Base-by-base conservation (phyloP, 2,888 invertebrate species). In the Phoenoteleia sp. region DNA sequence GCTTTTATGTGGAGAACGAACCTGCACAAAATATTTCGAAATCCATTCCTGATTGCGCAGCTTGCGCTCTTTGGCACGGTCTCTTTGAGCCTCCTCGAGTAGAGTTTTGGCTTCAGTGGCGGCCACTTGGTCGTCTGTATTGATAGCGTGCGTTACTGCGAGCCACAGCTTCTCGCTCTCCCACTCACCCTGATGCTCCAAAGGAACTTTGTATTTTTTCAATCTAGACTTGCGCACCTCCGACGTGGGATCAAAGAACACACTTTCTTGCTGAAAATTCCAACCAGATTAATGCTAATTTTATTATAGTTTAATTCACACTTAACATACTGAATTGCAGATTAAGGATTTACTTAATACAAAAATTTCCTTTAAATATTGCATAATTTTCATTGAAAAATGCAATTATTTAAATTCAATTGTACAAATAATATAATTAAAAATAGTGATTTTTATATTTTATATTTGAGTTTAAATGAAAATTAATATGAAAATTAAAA, bases 41-140 rank as follows among this genome's bases (percentile, higher is more conserved):
- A 95, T 88, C 97, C 98, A 98, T 5, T 96, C 95, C 2, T 95
- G 94, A 66, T 96, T 95, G 86, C 95, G 95, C 0, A 94, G 94
- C 88, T 96, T 95, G 3, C 97, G 94, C 81, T 96, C 96, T 89
- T 96, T 96, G 0, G 97, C 97, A 0, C 96, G 95, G 15, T 95
- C 95, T 5, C 99, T 94, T 93, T 99, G 99, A 0, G 96, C 96
- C 92, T 99, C 98, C 91, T 99, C 99, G 58, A 99, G 95, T 47
- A 96, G 94, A 0, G 98, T 98, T 94, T 99, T 99, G 91, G 98
- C 97, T 79, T 98, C 97, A 0, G 99, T 99, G 0, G 99, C 99
- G 1, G 96, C 96, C 27, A 96, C 94, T 95, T 97, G 95, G 94
- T 99, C 98, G 79, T 98, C 97, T 11, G 95, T 95, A 21, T 94